Evolutionary conservation across 1,140 invertebrate species (phyloP).

Genomic region (Daktulosphaira vitifoliae): DNA sequence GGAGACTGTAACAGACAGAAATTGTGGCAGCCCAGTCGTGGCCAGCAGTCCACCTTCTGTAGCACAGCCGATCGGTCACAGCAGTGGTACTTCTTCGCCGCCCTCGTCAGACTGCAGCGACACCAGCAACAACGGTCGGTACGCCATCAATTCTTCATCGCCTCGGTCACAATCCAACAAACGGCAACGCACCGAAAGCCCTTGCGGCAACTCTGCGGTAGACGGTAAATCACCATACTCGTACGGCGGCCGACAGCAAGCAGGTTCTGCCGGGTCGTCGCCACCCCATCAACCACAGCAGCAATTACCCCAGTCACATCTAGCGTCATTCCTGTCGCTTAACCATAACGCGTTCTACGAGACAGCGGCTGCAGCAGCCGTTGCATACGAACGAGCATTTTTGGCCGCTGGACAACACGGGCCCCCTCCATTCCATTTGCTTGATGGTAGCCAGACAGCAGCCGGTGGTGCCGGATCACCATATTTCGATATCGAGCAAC

Average conservation of each 20-base stretch:
- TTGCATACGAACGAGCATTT: constrained; percentile 17
- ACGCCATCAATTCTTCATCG: constrained; percentile 2
- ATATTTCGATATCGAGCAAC: constrained; percentile 21
- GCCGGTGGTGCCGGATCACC: not conserved
- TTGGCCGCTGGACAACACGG: constrained; percentile 2
- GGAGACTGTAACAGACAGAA: constrained; percentile 1
- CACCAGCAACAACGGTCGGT: not conserved
- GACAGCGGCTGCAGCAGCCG: constrained; percentile 12
- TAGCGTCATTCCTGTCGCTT: constrained; percentile 16
- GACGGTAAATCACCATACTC: constrained; percentile 2
- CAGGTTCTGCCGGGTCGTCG: not conserved
- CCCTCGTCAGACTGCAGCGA: constrained; percentile 18
- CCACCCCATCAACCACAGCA: not conserved
- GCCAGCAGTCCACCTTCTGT: constrained; percentile 1
- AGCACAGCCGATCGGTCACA: not conserved
- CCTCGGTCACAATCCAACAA: not conserved
- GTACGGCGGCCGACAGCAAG: not conserved
- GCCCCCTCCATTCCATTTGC: not conserved
- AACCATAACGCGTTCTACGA: constrained; percentile 19
- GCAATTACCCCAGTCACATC: not conserved
- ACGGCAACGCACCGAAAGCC: constrained; percentile 23
- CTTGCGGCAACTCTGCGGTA: not conserved
- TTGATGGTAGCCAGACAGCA: not conserved
- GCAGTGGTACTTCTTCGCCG: constrained; percentile 2
- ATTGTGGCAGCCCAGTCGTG: constrained; percentile 1